A percentile compares a stretch with the other conserved stretches of the same genome.
These are phyloP conservation scores for Malacosoma neustria DNA, from an alignment of 2,888 invertebrate species.

Conservation along the genomic window DNA sequence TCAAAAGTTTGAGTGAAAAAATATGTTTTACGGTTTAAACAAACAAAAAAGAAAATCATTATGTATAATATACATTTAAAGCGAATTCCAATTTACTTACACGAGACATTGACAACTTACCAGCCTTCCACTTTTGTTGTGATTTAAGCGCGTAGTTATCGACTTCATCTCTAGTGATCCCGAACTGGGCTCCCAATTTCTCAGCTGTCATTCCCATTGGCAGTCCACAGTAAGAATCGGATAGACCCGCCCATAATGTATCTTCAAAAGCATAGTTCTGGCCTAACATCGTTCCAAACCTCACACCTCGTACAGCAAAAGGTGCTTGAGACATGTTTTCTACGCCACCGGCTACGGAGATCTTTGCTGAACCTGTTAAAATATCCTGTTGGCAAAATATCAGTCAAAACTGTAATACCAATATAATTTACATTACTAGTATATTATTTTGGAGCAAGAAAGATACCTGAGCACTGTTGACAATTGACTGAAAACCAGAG, in stretches of 20 bases:
- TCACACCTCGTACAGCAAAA: conserved; percentile 85
- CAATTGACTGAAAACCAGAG: conserved; percentile 96
- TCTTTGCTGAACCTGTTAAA: conserved; percentile 84
- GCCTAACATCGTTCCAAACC: conserved; percentile 93
- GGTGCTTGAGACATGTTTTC: conserved; percentile 98
- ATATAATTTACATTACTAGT: not conserved
- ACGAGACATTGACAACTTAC: too few relatives aligned
- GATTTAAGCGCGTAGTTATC: conserved; percentile 91
- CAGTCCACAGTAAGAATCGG: conserved; percentile 90
- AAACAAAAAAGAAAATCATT: too few relatives aligned
- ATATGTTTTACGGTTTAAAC: too few relatives aligned
- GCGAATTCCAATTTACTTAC: too few relatives aligned
- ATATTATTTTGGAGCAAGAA: not conserved
- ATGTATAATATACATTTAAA: too few relatives aligned
- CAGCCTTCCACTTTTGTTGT: conserved; percentile 90
- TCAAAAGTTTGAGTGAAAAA: too few relatives aligned
- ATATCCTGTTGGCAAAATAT: conserved; percentile 80
- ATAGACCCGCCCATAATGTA: conserved; percentile 87
- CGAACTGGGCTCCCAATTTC: conserved; percentile 88
- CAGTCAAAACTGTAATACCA: too few relatives aligned
- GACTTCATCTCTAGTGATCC: conserved; percentile 85
- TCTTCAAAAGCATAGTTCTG: conserved; percentile 87
- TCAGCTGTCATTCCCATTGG: conserved; percentile 98
- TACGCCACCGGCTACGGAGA: conserved; percentile 92
- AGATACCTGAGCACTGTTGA: conserved; percentile 90